phyloP scores from a whole-genome alignment of 2,113 vertebrate species.

The Polypterus senegalus region DNA sequence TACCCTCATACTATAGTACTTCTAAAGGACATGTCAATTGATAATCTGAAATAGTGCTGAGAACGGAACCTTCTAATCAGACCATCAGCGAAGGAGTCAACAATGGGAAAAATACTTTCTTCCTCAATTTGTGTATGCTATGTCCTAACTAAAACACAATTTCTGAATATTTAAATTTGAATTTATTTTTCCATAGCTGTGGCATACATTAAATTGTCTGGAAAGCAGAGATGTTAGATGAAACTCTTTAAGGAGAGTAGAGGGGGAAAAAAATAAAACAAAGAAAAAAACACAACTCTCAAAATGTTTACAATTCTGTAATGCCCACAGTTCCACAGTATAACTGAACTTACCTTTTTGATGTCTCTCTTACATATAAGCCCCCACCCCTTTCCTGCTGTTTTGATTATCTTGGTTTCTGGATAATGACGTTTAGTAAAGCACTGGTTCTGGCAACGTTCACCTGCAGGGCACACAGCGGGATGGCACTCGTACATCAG shows the following conservation, averaged over 20 bases:
- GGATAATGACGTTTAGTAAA: slow-evolving; percentile 93
- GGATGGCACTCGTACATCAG: slow-evolving; percentile 96
- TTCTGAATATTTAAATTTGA: too few relatives aligned
- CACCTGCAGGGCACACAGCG: slow-evolving; percentile 78
- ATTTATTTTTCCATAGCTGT: too few relatives aligned
- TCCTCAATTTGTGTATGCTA: too few relatives aligned
- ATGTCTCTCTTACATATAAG: slow-evolving; percentile 79
- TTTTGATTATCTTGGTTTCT: slow-evolving; percentile 86
- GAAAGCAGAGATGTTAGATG: neutral
- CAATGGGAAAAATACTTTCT: too few relatives aligned
- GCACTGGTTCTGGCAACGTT: slow-evolving; percentile 85
- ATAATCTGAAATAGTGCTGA: too few relatives aligned
- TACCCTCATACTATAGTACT: too few relatives aligned
- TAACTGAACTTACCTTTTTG: slow-evolving; percentile 64
- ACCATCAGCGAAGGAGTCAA: too few relatives aligned
- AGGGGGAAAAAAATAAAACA: neutral
- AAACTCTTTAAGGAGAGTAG: accelerated
- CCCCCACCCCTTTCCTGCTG: slow-evolving; percentile 90
- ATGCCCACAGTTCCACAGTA: neutral
- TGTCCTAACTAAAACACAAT: too few relatives aligned
- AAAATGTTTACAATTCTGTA: neutral
- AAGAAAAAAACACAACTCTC: neutral
- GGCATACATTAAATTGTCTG: too few relatives aligned
- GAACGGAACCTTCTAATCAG: too few relatives aligned
- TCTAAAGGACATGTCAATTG: too few relatives aligned